Base-by-base conservation (phyloP, 2,113 vertebrate species). In the Pelodiscus sinensis region DNA sequence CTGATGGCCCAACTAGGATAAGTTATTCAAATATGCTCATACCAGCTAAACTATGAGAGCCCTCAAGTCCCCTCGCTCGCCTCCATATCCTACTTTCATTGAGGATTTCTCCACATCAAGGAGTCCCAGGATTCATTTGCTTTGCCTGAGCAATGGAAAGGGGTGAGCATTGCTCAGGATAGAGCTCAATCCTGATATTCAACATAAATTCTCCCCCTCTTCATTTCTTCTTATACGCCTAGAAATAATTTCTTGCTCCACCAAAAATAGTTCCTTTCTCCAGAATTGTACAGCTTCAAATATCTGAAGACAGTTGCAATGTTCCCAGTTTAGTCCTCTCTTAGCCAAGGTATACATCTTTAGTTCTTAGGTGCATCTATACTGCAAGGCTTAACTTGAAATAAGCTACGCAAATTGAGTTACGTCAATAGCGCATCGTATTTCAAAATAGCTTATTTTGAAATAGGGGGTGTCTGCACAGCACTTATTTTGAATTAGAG, bases 251-350 rank as follows among this genome's bases (percentile, higher is more conserved):
- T 38, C 29, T 85, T 87, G 75, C 80, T 93, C 81, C 77, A 81
- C 65, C 84, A 75, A 77, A 77, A 75, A 75, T 75, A 85, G 1
- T 91, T 85, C 27, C 5, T 92, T 95, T 90, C 75, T 54, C 31
- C 6, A 1, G 3, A 25, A 57, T 51, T 9, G 65, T 90, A 68
- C 71, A 87, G 1, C 91, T 92, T n/a, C 35, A 35, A 16, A 51
- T 16, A 57, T 7, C 4, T 88, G 57, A 81, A 93, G 85, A 81
- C 21, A 3, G 2, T 86, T 87, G 0, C 1, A 55, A 38, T 24
- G 22, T 83, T 82, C 11, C 29, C 19, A 68, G 56, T 91, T 93
- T 88, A 81, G 89, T 94, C 3, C 0, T 5, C 16, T 85, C 16
- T 85, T 71, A 56, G 13, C n/a, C n/a, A n/a, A n/a, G n/a, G n/a